Conservation (phyloP, 1,140 invertebrate genomes). For the roundworm (Caenorhabditis elegans) region DNA sequence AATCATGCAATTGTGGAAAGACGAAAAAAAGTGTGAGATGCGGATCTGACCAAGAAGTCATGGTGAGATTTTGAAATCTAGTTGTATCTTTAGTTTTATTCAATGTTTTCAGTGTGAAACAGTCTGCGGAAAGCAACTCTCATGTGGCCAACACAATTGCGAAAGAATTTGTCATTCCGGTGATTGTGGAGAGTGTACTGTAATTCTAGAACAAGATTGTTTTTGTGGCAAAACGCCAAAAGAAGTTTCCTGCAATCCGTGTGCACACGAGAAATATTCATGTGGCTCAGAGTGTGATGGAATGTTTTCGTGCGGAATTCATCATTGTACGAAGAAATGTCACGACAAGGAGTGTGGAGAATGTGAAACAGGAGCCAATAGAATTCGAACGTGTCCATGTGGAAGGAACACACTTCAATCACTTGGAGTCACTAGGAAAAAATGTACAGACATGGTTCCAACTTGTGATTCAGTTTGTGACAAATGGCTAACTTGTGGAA, state of each 20-base stretch:
- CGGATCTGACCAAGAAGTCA: conserved; percentile 33
- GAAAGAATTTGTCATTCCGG: conserved; percentile 73
- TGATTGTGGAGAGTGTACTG: conserved; percentile 69
- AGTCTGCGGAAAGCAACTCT: conserved; percentile 73
- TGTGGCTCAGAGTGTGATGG: conserved; percentile 67
- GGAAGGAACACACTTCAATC: conserved; percentile 73
- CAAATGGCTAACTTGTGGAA: conserved; percentile 80
- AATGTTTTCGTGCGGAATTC: conserved; percentile 62
- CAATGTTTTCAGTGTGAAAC: conserved; percentile 62
- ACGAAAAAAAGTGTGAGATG: conserved; percentile 52
- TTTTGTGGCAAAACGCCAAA: conserved; percentile 71
- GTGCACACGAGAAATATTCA: conserved; percentile 63
- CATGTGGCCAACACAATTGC: conserved; percentile 71
- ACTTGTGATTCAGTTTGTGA: conserved; percentile 79
- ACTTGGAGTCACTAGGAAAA: conserved; percentile 48
- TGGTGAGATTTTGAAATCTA: conserved; percentile 46
- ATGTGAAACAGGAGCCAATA: conserved; percentile 73
- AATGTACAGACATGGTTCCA: conserved; percentile 83
- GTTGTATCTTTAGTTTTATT: background rate
- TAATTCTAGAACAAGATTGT: conserved; percentile 74
- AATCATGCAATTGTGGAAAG: conserved; percentile 70
- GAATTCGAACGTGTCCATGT: conserved; percentile 80
- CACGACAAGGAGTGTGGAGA: conserved; percentile 63
- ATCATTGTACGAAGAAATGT: conserved; percentile 58
- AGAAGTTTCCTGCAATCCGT: conserved; percentile 69